Evolutionary conservation across 2,888 invertebrate species (phyloP).

Genomic region (Adineta ricciae): DNA sequence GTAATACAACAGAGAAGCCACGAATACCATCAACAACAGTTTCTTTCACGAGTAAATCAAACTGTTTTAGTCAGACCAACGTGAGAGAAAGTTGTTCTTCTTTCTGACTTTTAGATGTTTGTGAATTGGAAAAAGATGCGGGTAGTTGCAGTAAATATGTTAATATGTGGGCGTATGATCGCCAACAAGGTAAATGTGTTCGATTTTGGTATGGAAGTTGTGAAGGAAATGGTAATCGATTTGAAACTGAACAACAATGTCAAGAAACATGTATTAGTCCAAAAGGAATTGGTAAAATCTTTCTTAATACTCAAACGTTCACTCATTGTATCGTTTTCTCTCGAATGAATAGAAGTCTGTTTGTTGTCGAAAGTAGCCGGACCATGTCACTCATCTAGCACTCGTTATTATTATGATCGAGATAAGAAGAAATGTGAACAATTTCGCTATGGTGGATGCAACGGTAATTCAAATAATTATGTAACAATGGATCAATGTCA

Average conservation of each 20-base stretch:
- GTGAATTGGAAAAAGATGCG: slow-evolving; percentile 26
- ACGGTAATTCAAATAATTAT: slow-evolving; percentile 36
- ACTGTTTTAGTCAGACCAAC: not conserved
- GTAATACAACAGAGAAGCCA: not conserved
- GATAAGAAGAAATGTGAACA: slow-evolving; percentile 54
- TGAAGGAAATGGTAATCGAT: slow-evolving; percentile 76
- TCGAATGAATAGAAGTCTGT: slow-evolving; percentile 20
- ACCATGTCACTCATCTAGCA: slow-evolving; percentile 22
- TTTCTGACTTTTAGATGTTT: slow-evolving; percentile 23
- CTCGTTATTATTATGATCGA: slow-evolving; percentile 31
- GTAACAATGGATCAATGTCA: slow-evolving; percentile 35
- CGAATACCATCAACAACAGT: not conserved
- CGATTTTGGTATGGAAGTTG: slow-evolving; percentile 50
- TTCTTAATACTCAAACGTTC: not conserved
- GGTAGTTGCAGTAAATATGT: slow-evolving; percentile 27
- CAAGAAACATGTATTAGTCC: slow-evolving; percentile 49
- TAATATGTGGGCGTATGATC: slow-evolving; percentile 24
- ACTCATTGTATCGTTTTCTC: not conserved
- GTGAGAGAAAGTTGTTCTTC: not conserved
- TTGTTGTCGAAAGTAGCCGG: slow-evolving; percentile 23
- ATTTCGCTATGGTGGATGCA: slow-evolving; percentile 34
- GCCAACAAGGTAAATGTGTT: slow-evolving; percentile 26
- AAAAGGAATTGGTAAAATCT: slow-evolving; percentile 19
- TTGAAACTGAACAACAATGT: slow-evolving; percentile 70
- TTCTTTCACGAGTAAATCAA: not conserved